Base-by-base conservation (phyloP, 2,888 invertebrate species). In the Dicycla oo region DNA sequence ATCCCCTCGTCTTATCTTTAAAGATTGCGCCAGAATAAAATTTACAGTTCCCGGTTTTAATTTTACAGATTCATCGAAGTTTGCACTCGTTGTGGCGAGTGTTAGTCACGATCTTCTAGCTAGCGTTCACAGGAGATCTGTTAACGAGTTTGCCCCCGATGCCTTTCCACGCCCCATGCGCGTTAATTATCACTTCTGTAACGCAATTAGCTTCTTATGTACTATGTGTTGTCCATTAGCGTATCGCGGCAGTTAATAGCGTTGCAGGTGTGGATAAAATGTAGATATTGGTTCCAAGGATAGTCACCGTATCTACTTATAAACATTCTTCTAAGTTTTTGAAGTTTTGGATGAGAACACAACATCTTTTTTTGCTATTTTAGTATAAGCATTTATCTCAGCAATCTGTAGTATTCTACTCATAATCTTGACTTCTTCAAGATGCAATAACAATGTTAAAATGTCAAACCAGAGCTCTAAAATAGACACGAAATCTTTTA, bases 141-240 rank as follows among this genome's bases (percentile, higher is more conserved):
- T 94, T 94, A 92, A 86, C 94, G 86, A 80, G 75, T 75, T 76
- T 83, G 85, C 88, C 84, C 81, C 79, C 83, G 86, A 83, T 85
- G 83, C 81, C 89, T 88, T 91, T 94, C 93, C 90, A 88, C 94
- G 87, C 91, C 89, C 90, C 88, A 81, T 78, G 81, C 87, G 80
- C 90, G 92, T 93, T 94, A 90, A 94, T 95, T 93, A 94, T 91
- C 93, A 88, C 93, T 88, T 88, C 82, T 84, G 87, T 84, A 84
- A 87, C 87, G 82, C 86, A 89, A 91, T 91, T 91, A 89, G 86
- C 88, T 81, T 71, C 84, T 68, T 81, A 75, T 78, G 75, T 81
- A 75, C 71, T 74, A 78, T 70, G 81, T 72, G 80, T 74, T 83
- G 81, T 83, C 84, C 85, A 86, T 82, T 81, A 85, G 68, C 73